A percentile compares a stretch with the other conserved stretches of the same genome.
Conservation (phyloP, 2,797 vertebrate genomes). For the Paramormyrops hopkinsi region DNA sequence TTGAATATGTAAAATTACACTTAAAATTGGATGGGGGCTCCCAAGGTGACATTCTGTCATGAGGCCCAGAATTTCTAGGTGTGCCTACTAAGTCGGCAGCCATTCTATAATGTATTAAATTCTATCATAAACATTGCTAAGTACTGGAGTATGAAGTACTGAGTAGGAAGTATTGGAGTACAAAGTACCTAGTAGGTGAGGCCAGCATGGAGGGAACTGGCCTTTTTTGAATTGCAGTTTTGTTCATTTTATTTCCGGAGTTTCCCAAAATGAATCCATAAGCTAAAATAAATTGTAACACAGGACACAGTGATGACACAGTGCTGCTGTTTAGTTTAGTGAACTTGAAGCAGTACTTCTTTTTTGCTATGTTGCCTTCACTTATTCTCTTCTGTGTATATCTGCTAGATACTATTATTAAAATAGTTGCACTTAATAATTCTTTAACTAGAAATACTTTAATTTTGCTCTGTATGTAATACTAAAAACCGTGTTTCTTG, state of each 20-base stretch:
- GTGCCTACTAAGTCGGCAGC: not conserved
- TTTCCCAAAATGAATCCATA: not conserved
- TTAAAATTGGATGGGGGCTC: not conserved
- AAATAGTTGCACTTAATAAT: not conserved
- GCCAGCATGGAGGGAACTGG: not conserved
- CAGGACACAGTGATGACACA: not conserved
- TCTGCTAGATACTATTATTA: not conserved
- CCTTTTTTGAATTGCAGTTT: not conserved
- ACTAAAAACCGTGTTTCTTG: not conserved
- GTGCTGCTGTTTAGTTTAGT: not conserved
- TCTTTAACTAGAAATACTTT: not conserved
- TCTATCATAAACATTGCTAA: not conserved
- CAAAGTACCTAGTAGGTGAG: not conserved
- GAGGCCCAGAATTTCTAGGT: not conserved
- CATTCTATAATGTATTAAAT: not conserved
- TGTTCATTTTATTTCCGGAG: not conserved
- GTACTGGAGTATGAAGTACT: not conserved
- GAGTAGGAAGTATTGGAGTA: not conserved
- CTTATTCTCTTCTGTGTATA: not conserved
- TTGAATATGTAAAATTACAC: not conserved
- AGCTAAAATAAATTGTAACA: not conserved
- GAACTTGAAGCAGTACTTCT: not conserved
- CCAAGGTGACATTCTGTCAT: not conserved
- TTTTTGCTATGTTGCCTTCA: not conserved
- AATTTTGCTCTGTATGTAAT: not conserved